phyloP scores from a whole-genome alignment of 2,888 invertebrate genomes.

The Drosophila setosimentum region DNA sequence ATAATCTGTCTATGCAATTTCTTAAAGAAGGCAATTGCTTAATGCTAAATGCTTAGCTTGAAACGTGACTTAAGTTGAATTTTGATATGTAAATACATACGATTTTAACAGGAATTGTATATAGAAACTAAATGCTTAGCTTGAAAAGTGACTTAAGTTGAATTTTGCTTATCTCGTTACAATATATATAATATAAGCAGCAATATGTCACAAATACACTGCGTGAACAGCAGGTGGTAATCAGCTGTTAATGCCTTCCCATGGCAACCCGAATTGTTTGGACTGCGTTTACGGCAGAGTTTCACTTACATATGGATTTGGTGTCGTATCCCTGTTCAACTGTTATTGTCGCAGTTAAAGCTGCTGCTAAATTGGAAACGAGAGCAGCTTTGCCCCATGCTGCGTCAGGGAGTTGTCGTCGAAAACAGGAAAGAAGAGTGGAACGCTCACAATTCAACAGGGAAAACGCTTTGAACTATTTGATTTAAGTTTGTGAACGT shows the following conservation, averaged over 20 bases:
- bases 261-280: conserved; percentile 10
- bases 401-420: not conserved
- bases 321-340: not conserved
- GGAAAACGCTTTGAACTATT: conserved; percentile 11
- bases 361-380: conserved; percentile 19
- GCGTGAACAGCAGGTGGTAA: conserved; percentile 14
- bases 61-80: too few species aligned
- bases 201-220: not conserved
- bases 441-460: not conserved
- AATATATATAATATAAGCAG: not conserved
- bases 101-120: too few species aligned
- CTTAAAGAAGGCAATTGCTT: too few species aligned
- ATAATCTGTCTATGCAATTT: not conserved
- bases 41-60: too few species aligned
- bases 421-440: not conserved
- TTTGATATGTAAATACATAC: too few species aligned
- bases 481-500: not conserved
- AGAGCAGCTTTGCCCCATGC: conserved; percentile 1
- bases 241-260: conserved; percentile 28
- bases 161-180: not conserved
- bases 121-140: too few species aligned
- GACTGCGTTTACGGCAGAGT: not conserved
- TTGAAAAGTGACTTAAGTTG: too few species aligned
- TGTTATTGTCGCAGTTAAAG: conserved; percentile 26
- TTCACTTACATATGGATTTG: conserved; percentile 26